Evolutionary conservation across 2,888 invertebrate species (phyloP), one percentile per base, ranked within the genome.

Genomic region (Lysandra bellargus): DNA sequence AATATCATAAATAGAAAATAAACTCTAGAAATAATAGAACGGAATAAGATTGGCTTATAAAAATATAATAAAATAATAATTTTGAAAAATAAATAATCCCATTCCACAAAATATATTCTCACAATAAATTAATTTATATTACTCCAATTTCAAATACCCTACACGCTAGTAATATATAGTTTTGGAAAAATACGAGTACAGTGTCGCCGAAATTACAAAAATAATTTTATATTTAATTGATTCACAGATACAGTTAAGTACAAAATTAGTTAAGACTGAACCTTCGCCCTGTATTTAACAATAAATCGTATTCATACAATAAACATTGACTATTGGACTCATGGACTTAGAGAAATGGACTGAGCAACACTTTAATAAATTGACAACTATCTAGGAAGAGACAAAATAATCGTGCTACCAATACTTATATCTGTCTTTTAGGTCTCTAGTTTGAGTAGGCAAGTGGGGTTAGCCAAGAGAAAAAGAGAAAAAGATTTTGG

Each of bases 1-100:
- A 12, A 69, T 37, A 69, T 69, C 23, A 61, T 64, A 64, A 23
- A 61, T 61, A 69, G 12, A 69, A 69, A 69, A 69, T 69, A 69
- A 69, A 69, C 33, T 69, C 69, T 37, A 37, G 33, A 69, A 69
- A 69, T 33, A 17, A 69, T 37, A 69, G 5, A 5, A 69, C 33
- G 69, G 30, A 33, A 64, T 64, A 30, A 61, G 4, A 64, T 57
- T 69, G 14, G 37, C 2, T 14, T 33, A 69, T 17, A 37, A 69
- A 69, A 33, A 69, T 69, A 33, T 69, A 69, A 33, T 69, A 37
- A 33, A 69, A 33, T 69, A 69, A 33, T 33, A 69, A 69, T 69
- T 69, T 69, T 33, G 33, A 78, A 69, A 78, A 49, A 78, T 37
- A 40, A 78, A 78, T 64, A 78, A 78, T 49, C 69, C 17, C 44